Evolutionary conservation across 2,888 invertebrate genomes (phyloP).

Genomic region (Drepanosiphum platanoidis): DNA sequence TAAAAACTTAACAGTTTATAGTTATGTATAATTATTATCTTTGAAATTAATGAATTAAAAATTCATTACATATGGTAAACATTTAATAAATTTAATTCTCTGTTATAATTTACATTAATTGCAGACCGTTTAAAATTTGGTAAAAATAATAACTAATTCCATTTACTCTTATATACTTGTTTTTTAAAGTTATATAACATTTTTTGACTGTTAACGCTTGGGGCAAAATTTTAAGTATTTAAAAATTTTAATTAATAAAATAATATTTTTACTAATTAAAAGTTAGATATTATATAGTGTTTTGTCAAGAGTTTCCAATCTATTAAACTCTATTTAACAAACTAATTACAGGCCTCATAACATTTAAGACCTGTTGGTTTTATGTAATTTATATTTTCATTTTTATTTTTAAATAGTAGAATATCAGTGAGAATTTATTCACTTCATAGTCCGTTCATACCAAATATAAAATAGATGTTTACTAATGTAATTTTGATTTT

Average conservation of each 20-base stretch:
- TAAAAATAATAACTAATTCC: too few relatives aligned
- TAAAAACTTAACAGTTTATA: too few relatives aligned
- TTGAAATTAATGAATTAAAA: background rate
- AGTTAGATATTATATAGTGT: too few relatives aligned
- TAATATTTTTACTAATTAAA: too few relatives aligned
- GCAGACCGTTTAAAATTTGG: too few relatives aligned
- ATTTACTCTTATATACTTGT: too few relatives aligned
- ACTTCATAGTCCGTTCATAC: conserved; percentile 27
- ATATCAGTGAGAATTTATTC: conserved; percentile 16
- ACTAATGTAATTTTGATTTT: conserved; percentile 59
- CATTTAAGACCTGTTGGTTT: background rate
- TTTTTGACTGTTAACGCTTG: too few relatives aligned
- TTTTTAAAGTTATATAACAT: too few relatives aligned
- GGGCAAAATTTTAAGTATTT: too few relatives aligned
- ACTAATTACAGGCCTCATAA: background rate
- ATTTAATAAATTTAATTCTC: conserved; percentile 7
- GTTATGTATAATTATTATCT: background rate
- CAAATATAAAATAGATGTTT: conserved; percentile 40
- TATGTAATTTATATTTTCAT: conserved; percentile 12
- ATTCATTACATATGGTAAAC: conserved; percentile 12
- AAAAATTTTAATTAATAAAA: background rate
- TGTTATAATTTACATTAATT: too few relatives aligned
- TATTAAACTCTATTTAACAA: background rate
- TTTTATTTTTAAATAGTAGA: background rate
- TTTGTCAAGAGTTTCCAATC: background rate